Conservation (phyloP, 2,888 invertebrate species). For the Archips xylosteana region DNA sequence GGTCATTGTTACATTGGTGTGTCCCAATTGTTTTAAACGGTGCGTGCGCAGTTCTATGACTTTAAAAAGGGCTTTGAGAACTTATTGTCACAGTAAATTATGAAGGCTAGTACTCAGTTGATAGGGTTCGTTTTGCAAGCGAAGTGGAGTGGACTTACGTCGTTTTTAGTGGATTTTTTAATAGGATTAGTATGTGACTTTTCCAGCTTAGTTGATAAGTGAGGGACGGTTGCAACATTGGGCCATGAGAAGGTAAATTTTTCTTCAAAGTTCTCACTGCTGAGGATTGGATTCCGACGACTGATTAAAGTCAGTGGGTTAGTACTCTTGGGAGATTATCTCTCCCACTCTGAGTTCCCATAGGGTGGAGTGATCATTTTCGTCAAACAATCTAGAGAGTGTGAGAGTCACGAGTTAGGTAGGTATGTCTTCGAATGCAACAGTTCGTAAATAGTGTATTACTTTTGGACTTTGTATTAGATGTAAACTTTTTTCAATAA, state of each 20-base stretch:
- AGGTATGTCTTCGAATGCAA: no score
- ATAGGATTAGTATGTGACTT: constrained; percentile 31
- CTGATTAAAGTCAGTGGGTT: no score
- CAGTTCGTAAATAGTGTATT: no score
- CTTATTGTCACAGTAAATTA: background rate
- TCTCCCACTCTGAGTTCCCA: no score
- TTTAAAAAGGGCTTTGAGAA: background rate
- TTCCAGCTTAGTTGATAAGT: constrained; percentile 25
- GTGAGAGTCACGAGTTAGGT: no score
- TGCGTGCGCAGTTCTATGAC: background rate
- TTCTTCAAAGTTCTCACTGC: background rate
- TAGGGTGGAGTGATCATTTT: no score
- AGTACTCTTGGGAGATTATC: no score
- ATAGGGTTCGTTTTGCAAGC: background rate
- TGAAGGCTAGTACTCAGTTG: background rate
- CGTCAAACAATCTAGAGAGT: no score
- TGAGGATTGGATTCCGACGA: no score
- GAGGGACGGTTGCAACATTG: constrained; percentile 7
- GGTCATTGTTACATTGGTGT: background rate
- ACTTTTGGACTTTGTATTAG: no score
- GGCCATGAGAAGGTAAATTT: background rate
- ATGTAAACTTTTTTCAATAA: no score
- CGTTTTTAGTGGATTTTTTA: background rate
- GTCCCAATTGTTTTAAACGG: constrained; percentile 20
- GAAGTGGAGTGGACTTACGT: background rate